A percentile compares a stretch with the other conserved stretches of the same genome.
Evolutionary conservation across 2,888 invertebrate genomes (phyloP).

Genomic region (Lycia hirtaria): DNA sequence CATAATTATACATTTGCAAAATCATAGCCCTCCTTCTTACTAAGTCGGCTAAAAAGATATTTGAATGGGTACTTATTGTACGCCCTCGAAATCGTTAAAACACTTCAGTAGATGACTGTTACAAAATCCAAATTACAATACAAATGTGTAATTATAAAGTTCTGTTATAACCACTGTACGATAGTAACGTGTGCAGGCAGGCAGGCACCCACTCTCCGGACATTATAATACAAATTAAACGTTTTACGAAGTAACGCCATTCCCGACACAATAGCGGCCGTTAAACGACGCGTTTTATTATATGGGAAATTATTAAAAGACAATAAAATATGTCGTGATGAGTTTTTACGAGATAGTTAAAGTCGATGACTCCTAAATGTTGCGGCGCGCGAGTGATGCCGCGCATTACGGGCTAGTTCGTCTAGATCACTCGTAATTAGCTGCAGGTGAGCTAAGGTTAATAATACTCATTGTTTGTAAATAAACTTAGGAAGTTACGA

Average conservation of each 20-base stretch:
- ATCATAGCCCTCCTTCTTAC: no score
- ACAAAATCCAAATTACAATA: not conserved
- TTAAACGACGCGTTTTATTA: conserved; percentile 5
- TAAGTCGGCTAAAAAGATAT: no score
- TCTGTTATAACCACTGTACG: conserved; percentile 3
- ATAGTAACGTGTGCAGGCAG: no score
- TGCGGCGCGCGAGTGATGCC: not conserved
- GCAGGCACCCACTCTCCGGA: conserved; percentile 11
- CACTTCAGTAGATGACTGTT: not conserved
- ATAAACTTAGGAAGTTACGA: no score
- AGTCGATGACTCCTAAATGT: conserved; percentile 17
- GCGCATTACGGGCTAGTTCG: no score
- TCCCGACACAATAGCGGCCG: conserved; percentile 14
- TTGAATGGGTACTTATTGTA: no score
- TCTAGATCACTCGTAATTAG: no score
- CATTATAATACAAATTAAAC: conserved; percentile 14
- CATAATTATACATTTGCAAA: no score
- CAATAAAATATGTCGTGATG: conserved; percentile 30
- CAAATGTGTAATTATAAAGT: conserved; percentile 3
- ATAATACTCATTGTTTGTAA: no score
- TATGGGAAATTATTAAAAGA: conserved; percentile 29
- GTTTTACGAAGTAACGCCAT: conserved; percentile 13
- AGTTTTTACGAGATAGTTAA: conserved; percentile 30
- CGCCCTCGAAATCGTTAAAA: no score
- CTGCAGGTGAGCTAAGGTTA: no score